phyloP scores from a whole-genome alignment of 2,888 invertebrate genomes.

The Pemphredon lugubris region DNA sequence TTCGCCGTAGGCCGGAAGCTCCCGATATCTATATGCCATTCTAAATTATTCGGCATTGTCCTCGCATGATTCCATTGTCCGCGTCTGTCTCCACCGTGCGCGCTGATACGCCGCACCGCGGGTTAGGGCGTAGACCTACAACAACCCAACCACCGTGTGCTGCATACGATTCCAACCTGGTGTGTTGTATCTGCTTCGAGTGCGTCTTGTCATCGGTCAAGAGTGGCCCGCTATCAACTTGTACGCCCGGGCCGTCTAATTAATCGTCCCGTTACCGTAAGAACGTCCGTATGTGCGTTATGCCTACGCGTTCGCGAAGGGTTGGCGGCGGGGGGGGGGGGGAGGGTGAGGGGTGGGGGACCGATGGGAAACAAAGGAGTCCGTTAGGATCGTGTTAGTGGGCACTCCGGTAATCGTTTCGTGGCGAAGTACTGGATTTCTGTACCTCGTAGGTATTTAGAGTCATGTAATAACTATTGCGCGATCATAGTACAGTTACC shows the following conservation, averaged over 20 bases:
- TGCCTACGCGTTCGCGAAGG: not conserved
- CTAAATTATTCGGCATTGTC: conserved; percentile 80
- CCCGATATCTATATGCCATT: conserved; percentile 79
- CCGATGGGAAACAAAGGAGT: too few species aligned
- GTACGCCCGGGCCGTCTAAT: conserved; percentile 30
- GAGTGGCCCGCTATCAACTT: conserved; percentile 36
- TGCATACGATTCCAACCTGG: conserved; percentile 31
- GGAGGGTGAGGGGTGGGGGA: too few species aligned
- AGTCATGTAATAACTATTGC: too few species aligned
- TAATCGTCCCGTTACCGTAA: conserved; percentile 7
- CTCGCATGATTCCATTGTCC: conserved; percentile 79
- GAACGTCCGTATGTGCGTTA: too few species aligned
- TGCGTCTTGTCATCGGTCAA: conserved; percentile 63
- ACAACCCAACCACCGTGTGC: conserved; percentile 48
- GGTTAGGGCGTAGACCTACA: conserved; percentile 74
- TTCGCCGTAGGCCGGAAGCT: conserved; percentile 73
- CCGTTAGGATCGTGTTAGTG: too few species aligned
- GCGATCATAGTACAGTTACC: too few species aligned
- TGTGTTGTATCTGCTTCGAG: conserved; percentile 61
- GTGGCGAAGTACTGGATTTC: too few species aligned
- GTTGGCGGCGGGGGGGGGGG: not conserved
- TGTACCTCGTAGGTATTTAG: too few species aligned
- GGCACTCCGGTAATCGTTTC: too few species aligned
- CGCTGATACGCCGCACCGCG: conserved; percentile 72
- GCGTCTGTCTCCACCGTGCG: conserved; percentile 78